Conservation (phyloP, 2,888 invertebrate species). For the Mycalesis mineus region DNA sequence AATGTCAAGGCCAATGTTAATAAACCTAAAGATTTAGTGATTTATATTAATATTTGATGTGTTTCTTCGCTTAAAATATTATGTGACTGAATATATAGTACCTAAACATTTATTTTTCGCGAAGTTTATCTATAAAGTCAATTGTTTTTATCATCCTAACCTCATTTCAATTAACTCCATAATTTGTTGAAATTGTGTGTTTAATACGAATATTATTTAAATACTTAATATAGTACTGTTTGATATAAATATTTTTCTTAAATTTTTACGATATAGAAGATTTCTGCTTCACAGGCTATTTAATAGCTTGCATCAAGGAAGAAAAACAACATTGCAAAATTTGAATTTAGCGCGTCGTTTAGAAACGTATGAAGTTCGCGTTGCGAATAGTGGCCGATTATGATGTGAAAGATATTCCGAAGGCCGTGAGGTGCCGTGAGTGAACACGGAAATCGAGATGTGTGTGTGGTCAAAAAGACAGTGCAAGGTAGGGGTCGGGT, state of each 20-base stretch:
- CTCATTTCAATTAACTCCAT: conserved; percentile 40
- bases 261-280: neutral
- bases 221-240: neutral
- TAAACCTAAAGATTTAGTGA: conserved; percentile 26
- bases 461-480: conserved; percentile 82
- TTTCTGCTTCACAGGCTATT: neutral
- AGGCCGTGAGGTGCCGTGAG: conserved; percentile 77
- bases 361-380: conserved; percentile 77
- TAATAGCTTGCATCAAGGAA: conserved; percentile 1
- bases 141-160: conserved; percentile 55
- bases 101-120: neutral
- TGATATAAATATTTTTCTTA: neutral
- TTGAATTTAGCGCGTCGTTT: conserved; percentile 70
- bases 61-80: neutral
- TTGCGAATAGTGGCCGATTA: conserved; percentile 80
- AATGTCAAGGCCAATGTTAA: conserved; percentile 72
- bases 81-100: neutral
- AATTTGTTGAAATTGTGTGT: neutral
- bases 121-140: neutral
- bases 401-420: conserved; percentile 82
- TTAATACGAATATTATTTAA: neutral
- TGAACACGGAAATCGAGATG: conserved; percentile 79
- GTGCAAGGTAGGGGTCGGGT: conserved; percentile 87
- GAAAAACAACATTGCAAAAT: conserved; percentile 43
- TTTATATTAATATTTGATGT: conserved; percentile 10